Evolutionary conservation across 2,797 vertebrate species (phyloP).

Genomic region (Crotalus adamanteus): DNA sequence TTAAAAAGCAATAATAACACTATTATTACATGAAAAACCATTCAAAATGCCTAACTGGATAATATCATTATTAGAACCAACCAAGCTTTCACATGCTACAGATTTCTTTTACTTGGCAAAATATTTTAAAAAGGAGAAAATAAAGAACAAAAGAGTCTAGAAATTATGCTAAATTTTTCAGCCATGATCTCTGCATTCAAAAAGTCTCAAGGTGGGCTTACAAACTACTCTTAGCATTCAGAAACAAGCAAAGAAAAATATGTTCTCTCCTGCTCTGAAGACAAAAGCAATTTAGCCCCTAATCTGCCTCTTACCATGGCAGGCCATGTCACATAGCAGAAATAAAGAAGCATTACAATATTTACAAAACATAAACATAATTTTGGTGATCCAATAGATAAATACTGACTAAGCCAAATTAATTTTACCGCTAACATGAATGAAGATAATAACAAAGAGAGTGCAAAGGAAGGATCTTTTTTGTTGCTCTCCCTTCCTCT

Average conservation of each 20-base stretch:
- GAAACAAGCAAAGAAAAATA: background rate
- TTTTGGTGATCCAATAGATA: background rate
- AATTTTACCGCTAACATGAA: background rate
- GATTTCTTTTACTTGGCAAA: background rate
- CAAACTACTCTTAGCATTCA: background rate
- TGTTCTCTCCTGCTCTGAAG: background rate
- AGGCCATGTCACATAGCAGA: background rate
- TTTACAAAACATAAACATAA: background rate
- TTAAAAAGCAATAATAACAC: background rate
- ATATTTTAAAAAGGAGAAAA: background rate
- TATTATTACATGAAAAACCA: background rate
- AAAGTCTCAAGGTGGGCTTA: background rate
- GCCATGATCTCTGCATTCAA: background rate
- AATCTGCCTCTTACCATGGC: background rate
- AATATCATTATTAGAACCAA: background rate
- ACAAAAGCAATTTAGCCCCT: background rate
- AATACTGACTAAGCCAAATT: background rate
- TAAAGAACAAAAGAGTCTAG: background rate
- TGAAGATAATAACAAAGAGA: background rate
- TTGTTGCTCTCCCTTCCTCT: background rate
- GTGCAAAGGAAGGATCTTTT: background rate
- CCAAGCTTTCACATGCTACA: background rate
- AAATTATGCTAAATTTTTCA: background rate
- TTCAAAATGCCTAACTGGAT: background rate
- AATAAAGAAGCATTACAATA: background rate